phyloP scores from a whole-genome alignment of 2,888 invertebrate genomes.

The Limnephilus marmoratus region DNA sequence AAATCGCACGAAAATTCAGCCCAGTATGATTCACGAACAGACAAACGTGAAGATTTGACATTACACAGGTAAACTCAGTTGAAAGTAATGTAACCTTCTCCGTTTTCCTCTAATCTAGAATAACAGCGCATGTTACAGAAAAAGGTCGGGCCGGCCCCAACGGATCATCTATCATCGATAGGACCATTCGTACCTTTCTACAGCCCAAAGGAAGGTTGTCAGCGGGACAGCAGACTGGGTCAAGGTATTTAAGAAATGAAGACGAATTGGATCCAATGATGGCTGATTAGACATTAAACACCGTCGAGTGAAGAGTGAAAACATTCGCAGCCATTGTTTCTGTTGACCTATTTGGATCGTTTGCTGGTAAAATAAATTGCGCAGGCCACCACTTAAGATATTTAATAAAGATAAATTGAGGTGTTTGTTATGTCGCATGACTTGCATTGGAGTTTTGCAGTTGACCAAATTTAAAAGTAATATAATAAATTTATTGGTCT shows the following conservation, averaged over 20 bases:
- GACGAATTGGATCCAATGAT: background rate
- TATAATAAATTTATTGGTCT: background rate
- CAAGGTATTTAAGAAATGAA: background rate
- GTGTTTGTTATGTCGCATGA: background rate
- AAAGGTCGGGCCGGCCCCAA: background rate
- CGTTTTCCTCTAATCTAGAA: background rate
- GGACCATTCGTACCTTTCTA: background rate
- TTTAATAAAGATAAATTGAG: background rate
- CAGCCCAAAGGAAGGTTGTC: background rate
- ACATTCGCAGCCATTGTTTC: background rate
- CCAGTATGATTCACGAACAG: background rate
- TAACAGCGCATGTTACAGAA: background rate
- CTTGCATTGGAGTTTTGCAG: background rate
- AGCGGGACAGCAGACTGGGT: background rate
- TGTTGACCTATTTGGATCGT: background rate
- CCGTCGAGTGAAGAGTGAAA: background rate
- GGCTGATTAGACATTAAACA: background rate
- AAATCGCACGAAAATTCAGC: background rate
- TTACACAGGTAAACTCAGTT: no score
- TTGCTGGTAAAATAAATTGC: slow-evolving; percentile 2
- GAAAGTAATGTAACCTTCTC: background rate
- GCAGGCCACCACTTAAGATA: background rate
- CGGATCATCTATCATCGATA: background rate
- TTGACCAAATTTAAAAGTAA: background rate
- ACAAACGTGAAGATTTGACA: no score